These are phyloP conservation scores for Phoebastria nigripes DNA, from an alignment of 2,797 vertebrate species.

Conservation along the genomic window DNA sequence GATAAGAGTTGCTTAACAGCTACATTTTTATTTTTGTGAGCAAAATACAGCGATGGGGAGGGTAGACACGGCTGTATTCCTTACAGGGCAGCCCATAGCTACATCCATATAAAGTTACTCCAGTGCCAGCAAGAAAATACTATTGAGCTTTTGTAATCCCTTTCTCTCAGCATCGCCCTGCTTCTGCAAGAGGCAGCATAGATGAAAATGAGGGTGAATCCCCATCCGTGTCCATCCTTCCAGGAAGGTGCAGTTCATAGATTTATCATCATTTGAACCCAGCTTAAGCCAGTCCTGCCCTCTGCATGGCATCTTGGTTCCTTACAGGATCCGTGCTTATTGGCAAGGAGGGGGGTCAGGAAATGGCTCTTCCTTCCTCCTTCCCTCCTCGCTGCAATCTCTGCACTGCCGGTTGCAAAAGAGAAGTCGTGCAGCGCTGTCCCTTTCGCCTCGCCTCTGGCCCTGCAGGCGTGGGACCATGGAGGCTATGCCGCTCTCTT, in stretches of 20 bases:
- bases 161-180: neutral
- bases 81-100: neutral
- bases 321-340: neutral
- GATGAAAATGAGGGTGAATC: neutral
- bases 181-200: neutral
- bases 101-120: neutral
- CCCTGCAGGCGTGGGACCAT: rapidly evolving
- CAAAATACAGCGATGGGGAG: neutral
- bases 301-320: neutral
- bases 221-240: neutral
- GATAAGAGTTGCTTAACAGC: neutral
- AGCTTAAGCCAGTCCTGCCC: neutral
- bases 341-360: neutral
- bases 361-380: neutral
- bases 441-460: neutral
- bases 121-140: neutral
- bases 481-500: neutral
- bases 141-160: neutral
- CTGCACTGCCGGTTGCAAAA: neutral
- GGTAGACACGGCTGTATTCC: neutral
- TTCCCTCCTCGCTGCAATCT: neutral
- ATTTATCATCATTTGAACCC: neutral
- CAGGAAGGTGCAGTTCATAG: neutral
- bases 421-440: rapidly evolving
- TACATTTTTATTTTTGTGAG: neutral